Conservation (phyloP, 2,797 vertebrate species). For the Catostomus latipinnis region DNA sequence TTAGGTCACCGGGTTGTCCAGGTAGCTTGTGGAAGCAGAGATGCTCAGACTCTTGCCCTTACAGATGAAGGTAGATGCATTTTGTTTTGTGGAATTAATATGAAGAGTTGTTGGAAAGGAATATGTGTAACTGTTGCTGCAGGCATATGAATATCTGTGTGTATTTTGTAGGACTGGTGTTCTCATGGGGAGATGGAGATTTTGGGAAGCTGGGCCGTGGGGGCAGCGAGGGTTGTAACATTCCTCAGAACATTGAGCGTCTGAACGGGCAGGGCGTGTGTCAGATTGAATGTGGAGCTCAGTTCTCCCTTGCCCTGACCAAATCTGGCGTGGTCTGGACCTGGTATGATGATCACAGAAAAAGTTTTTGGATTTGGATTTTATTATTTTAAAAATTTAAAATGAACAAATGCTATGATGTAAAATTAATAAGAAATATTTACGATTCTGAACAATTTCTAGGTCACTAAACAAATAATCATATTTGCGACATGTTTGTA, state of each 20-base stretch:
- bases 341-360: conserved; percentile 78
- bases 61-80: conserved; percentile 90
- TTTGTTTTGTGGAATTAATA: not conserved
- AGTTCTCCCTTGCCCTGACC: conserved; percentile 96
- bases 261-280: conserved; percentile 95
- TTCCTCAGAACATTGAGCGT: conserved; percentile 97
- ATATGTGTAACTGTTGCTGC: no score
- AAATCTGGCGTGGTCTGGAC: conserved; percentile 99
- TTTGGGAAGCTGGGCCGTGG: conserved; percentile 97
- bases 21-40: conserved; percentile 96
- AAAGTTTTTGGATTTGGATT: no score
- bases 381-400: no score
- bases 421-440: no score
- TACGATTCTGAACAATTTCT: no score
- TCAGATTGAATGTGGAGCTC: conserved; percentile 97
- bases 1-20: conserved; percentile 96
- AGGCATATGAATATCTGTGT: not conserved
- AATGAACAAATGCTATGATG: no score
- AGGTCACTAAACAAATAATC: no score
- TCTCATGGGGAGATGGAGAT: conserved; percentile 98
- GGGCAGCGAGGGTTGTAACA: conserved; percentile 97
- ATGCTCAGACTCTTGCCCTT: conserved; percentile 95
- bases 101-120: no score
- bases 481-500: no score
- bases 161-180: conserved; percentile 86